Evolutionary conservation across 2,888 invertebrate species (phyloP).

Genomic region (Melieria picta): DNA sequence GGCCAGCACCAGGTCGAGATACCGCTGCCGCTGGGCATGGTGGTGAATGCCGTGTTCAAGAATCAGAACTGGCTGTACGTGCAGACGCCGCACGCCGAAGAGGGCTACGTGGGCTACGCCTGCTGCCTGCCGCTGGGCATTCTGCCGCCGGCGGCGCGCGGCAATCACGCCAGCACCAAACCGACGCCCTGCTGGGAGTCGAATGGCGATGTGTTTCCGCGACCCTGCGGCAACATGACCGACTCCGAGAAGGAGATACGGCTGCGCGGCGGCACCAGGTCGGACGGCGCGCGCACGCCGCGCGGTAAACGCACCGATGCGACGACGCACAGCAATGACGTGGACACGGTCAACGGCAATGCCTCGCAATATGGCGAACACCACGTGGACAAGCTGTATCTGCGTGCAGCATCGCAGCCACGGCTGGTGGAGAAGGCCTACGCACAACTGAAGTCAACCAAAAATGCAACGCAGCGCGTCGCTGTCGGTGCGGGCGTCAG

Average conservation of each 20-base stretch:
- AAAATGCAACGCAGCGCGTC: constrained; percentile 41
- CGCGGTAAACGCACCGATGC: constrained; percentile 55
- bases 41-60: constrained; percentile 87
- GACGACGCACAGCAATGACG: constrained; percentile 13
- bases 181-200: constrained; percentile 84
- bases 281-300: constrained; percentile 74
- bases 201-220: constrained; percentile 82
- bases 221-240: constrained; percentile 83
- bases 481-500: constrained; percentile 30
- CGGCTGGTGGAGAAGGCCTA: constrained; percentile 65
- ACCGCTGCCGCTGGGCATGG: constrained; percentile 80
- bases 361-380: constrained; percentile 71
- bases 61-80: constrained; percentile 87
- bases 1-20: constrained; percentile 77
- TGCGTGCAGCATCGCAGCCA: constrained; percentile 71
- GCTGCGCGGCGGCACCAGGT: constrained; percentile 72
- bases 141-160: constrained; percentile 68
- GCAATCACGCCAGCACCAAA: constrained; percentile 57
- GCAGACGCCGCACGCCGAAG: constrained; percentile 85
- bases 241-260: constrained; percentile 79
- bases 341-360: constrained; percentile 39
- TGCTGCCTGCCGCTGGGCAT: constrained; percentile 83
- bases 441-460: constrained; percentile 63
- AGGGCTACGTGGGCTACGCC: constrained; percentile 82
- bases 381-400: constrained; percentile 77